phyloP scores from a whole-genome alignment of 2,113 vertebrate genomes.

The Bostrychus sinensis region DNA sequence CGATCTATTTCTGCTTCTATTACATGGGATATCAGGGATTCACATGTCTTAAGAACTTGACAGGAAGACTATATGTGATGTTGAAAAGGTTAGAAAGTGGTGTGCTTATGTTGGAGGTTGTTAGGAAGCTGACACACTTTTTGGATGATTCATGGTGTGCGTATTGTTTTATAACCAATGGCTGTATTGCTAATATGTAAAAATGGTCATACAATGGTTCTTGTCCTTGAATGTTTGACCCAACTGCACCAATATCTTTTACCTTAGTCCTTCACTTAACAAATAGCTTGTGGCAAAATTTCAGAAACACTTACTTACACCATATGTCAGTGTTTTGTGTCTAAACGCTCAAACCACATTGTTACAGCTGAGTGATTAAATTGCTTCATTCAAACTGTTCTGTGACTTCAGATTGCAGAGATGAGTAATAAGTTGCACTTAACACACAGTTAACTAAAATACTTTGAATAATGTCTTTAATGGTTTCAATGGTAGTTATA shows the following conservation, averaged over 20 bases:
- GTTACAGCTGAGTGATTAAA: neutral
- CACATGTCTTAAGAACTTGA: neutral
- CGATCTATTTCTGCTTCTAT: neutral
- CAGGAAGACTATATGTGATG: constrained; percentile 7
- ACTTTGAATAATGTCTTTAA: neutral
- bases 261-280: neutral
- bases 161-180: neutral
- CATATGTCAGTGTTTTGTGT: too few species aligned
- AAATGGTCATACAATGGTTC: neutral
- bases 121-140: neutral
- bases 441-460: too few species aligned
- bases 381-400: constrained; percentile 13
- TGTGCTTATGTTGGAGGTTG: neutral
- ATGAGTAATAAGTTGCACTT: too few species aligned
- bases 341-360: neutral
- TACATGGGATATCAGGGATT: neutral
- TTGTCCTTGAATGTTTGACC: constrained; percentile 1
- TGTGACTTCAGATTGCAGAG: too few species aligned
- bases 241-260: neutral
- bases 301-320: neutral
- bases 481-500: neutral
- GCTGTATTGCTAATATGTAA: neutral
- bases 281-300: neutral
- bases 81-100: too few species aligned
- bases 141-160: neutral